Base-by-base conservation (phyloP, 2,797 vertebrate genomes). In the Oreonectes daqikongensis region DNA sequence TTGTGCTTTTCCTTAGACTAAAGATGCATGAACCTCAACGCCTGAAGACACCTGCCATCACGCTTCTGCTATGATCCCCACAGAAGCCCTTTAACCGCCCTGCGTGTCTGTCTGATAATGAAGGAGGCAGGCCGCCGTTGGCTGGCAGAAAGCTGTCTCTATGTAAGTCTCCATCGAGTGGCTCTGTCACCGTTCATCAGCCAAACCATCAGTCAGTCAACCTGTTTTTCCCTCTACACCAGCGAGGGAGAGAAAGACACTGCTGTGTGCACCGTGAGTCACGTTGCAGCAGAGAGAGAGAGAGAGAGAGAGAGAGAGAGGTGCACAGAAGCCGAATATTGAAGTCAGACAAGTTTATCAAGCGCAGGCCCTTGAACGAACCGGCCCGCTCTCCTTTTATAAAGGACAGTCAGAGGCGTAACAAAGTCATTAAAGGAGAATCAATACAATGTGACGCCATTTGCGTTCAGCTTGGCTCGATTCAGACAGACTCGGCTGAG, bases 281-380 rank as follows among this genome's bases (percentile, higher is more conserved):
- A 83, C 79, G 73, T 74, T 81, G 79, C 76, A 76, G 40, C 15
- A 6, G 69, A 84, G 75, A 40, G 26, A 8, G 77, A 48, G 50
- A 65, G 32, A 4, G 26, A 48, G 30, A 10, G 6, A 66, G 52
- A n/a, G 28, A 30, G 15, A 61, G 67, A 84, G 75, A 42, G 24
- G 44, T 72, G 76, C 75, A 44, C n/a, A 70, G 48, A n/a, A 64
- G 64, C 46, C 18, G 75, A 70, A 77, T 59, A 67, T 80, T 69
- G 83, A 81, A 82, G 81, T 79, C 79, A 73, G 83, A 82, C 81
- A 63, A 82, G 80, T 84, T 84, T 81, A 82, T 84, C 70, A 79
- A 82, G 78, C 78, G 20, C 53, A 81, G 80, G 80, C 78, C 76
- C 79, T 80, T 81, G 68, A 82, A 78, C 28, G 44, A 82, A 78